phyloP scores from a whole-genome alignment of 2,888 invertebrate species.

The Tanytarsus gracilentus region DNA sequence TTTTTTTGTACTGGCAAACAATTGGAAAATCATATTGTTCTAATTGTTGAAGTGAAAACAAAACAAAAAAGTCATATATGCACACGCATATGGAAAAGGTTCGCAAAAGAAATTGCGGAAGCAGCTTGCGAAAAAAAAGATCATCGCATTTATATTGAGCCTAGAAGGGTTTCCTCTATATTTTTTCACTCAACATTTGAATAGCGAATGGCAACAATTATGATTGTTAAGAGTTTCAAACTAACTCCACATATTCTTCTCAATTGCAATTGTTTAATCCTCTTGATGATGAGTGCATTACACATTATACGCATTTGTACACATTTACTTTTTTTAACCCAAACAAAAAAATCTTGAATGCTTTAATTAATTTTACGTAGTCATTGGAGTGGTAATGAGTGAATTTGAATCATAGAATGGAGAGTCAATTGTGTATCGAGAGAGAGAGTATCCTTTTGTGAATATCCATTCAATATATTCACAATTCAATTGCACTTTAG shows the following conservation, averaged over 20 bases:
- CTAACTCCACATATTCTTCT: background rate
- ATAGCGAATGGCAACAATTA: background rate
- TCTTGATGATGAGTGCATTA: background rate
- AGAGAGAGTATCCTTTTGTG: background rate
- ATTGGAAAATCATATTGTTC: no score
- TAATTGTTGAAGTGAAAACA: no score
- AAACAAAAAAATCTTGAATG: slow-evolving; percentile 1
- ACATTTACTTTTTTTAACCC: background rate
- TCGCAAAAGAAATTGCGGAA: no score
- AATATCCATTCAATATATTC: background rate
- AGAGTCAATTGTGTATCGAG: background rate
- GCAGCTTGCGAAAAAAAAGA: no score
- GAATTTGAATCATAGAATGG: background rate
- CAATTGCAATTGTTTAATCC: no score
- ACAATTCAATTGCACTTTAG: no score
- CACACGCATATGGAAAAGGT: no score
- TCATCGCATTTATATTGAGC: slow-evolving; percentile 13
- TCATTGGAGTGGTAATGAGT: slow-evolving; percentile 2
- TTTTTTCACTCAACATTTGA: no score
- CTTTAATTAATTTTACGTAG: slow-evolving; percentile 19
- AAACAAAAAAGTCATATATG: no score
- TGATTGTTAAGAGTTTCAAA: no score
- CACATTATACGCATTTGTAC: background rate
- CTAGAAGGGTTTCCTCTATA: slow-evolving; percentile 3
- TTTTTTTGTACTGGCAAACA: no score